These are phyloP conservation scores for Drosophila pallidifrons DNA, from an alignment of 1,140 invertebrate species.

Conservation along the genomic window DNA sequence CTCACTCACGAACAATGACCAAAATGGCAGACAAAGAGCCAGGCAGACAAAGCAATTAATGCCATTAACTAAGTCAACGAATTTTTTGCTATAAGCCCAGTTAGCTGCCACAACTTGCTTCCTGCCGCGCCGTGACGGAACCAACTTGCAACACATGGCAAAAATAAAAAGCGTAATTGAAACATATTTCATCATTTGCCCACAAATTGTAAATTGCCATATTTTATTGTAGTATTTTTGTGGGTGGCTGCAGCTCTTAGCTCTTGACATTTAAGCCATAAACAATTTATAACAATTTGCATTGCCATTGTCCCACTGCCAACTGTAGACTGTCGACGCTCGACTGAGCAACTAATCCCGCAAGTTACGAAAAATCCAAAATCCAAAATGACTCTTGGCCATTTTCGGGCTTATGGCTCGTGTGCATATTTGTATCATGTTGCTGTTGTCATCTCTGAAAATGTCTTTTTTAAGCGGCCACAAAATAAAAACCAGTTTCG, in stretches of 20 bases:
- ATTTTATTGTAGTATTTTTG: constrained; percentile 8
- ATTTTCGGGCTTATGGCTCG: constrained; percentile 48
- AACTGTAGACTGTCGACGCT: neutral
- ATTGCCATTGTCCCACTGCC: constrained; percentile 46
- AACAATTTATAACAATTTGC: constrained; percentile 72
- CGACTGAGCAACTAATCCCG: constrained; percentile 12
- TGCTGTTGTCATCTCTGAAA: constrained; percentile 21
- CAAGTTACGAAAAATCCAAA: constrained; percentile 38
- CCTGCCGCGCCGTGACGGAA: neutral
- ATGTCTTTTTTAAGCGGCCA: constrained; percentile 25
- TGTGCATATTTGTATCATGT: constrained; percentile 31
- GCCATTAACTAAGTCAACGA: constrained; percentile 39
- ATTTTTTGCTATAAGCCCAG: constrained; percentile 2
- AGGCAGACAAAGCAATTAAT: constrained; percentile 55
- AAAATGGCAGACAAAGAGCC: constrained; percentile 19
- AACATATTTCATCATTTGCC: constrained; percentile 41
- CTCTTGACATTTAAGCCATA: constrained; percentile 69
- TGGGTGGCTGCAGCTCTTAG: constrained; percentile 57
- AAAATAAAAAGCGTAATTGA: constrained; percentile 11
- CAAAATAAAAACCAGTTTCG: constrained; percentile 23
- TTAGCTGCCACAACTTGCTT: neutral
- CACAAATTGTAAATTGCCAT: constrained; percentile 45
- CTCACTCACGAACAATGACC: constrained; percentile 15
- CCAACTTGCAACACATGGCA: constrained; percentile 4
- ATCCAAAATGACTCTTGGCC: constrained; percentile 15